Conservation (phyloP, 2,797 vertebrate genomes). For the Sphaeramia orbicularis region DNA sequence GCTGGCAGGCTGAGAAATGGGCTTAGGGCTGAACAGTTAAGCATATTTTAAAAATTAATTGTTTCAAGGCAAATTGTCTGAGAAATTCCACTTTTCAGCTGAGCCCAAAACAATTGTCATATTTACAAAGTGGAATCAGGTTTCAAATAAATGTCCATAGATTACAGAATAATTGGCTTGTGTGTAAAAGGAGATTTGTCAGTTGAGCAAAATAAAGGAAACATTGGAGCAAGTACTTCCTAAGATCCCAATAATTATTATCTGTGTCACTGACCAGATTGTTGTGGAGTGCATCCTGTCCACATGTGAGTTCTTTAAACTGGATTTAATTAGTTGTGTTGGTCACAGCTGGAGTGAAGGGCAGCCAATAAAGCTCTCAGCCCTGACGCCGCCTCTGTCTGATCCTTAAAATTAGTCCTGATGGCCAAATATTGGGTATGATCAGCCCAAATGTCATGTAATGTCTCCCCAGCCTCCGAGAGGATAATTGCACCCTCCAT, state of each 20-base stretch:
- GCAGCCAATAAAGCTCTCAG: background rate
- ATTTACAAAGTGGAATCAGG: too few relatives aligned
- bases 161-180: background rate
- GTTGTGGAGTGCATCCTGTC: background rate
- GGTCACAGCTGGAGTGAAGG: background rate
- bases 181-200: background rate
- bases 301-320: constrained; percentile 8
- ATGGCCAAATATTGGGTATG: constrained; percentile 20
- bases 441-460: constrained; percentile 39
- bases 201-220: background rate
- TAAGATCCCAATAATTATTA: background rate
- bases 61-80: too few relatives aligned
- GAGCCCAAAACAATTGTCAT: too few relatives aligned
- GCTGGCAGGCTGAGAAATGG: too few relatives aligned
- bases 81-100: too few relatives aligned
- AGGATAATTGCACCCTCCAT: constrained; percentile 16
- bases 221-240: background rate
- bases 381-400: background rate
- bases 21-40: too few relatives aligned
- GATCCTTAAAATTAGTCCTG: constrained; percentile 16
- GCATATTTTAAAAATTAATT: too few relatives aligned
- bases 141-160: background rate
- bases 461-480: constrained; percentile 24
- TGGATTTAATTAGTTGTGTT: constrained; percentile 2
- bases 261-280: background rate